Conservation (phyloP, 23 tunicate genomes). For the Pegea sp. region DNA sequence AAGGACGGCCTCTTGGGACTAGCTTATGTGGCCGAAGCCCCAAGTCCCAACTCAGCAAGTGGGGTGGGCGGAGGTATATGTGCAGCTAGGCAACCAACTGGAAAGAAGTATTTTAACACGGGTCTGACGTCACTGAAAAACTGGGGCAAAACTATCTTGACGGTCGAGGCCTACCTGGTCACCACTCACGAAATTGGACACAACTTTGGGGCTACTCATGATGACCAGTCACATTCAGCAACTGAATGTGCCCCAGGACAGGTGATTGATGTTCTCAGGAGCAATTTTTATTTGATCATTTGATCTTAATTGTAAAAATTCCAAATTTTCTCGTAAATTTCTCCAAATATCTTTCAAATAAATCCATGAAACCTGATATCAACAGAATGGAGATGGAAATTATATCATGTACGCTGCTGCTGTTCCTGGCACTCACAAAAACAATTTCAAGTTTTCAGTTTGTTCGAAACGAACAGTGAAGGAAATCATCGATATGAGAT, state of each 20-base stretch:
- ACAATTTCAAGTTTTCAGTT: conserved; percentile 68
- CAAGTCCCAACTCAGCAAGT: not conserved
- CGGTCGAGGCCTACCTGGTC: conserved; percentile 90
- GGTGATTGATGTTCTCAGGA: conserved; percentile 8
- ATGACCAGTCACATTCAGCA: conserved; percentile 10
- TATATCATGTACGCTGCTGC: conserved; percentile 88
- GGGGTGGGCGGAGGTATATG: conserved; percentile 4
- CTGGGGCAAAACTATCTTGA: conserved; percentile 74
- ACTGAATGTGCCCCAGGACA: conserved; percentile 71
- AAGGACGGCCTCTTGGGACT: conserved; percentile 69
- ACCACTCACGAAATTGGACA: conserved; percentile 98
- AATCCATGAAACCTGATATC: not conserved
- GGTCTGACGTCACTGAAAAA: conserved; percentile 86
- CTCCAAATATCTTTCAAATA: not conserved
- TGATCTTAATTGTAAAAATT: not conserved
- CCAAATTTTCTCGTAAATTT: too few species aligned
- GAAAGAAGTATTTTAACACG: conserved; percentile 30
- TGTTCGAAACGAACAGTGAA: conserved; percentile 31
- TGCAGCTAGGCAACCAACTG: not conserved
- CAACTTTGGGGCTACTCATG: conserved; percentile 97
- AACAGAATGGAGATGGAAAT: conserved; percentile 41
- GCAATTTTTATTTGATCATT: too few species aligned
- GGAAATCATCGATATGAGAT: not conserved
- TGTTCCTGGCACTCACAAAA: conserved; percentile 48
- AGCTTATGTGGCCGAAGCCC: conserved; percentile 52